These are phyloP conservation scores for Vulpes lagopus DNA, from an alignment of 2,113 vertebrate genomes.

Conservation along the genomic window DNA sequence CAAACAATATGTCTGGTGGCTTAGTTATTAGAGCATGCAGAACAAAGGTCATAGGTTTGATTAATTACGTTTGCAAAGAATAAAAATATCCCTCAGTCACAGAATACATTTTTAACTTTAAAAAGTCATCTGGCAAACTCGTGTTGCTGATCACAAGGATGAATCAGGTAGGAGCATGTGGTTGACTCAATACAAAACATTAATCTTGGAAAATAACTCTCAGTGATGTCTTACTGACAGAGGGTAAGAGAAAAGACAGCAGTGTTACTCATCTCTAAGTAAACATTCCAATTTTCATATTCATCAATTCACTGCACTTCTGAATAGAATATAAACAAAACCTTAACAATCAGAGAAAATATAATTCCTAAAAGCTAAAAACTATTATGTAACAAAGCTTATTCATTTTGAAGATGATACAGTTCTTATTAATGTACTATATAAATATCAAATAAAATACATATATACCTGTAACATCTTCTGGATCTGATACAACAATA, in stretches of 20 bases:
- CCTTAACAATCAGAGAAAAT: not conserved
- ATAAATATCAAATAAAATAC: conserved; percentile 34
- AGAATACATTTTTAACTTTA: conserved; percentile 69
- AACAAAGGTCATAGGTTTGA: conserved; percentile 51
- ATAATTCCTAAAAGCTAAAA: conserved; percentile 48
- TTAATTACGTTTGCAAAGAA: conserved; percentile 54
- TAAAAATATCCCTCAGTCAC: conserved; percentile 15
- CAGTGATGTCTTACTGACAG: conserved; percentile 14
- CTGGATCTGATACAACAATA: conserved; percentile 97
- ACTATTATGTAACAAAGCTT: not conserved
- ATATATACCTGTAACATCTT: conserved; percentile 95
- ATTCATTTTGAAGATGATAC: conserved; percentile 3
- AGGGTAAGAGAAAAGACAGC: not conserved
- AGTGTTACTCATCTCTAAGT: conserved; percentile 57
- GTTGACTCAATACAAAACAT: conserved; percentile 58
- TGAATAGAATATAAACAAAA: conserved; percentile 54
- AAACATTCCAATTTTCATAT: conserved; percentile 53
- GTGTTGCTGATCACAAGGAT: not conserved
- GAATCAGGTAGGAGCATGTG: conserved; percentile 64
- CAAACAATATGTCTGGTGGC: conserved; percentile 3
- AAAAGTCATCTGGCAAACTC: conserved; percentile 67
- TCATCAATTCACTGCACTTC: conserved; percentile 17
- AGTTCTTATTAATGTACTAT: not conserved
- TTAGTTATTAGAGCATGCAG: not conserved
- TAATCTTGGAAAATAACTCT: conserved; percentile 57